phyloP scores from a whole-genome alignment of 2,113 vertebrate species.

The Galbula dea region DNA sequence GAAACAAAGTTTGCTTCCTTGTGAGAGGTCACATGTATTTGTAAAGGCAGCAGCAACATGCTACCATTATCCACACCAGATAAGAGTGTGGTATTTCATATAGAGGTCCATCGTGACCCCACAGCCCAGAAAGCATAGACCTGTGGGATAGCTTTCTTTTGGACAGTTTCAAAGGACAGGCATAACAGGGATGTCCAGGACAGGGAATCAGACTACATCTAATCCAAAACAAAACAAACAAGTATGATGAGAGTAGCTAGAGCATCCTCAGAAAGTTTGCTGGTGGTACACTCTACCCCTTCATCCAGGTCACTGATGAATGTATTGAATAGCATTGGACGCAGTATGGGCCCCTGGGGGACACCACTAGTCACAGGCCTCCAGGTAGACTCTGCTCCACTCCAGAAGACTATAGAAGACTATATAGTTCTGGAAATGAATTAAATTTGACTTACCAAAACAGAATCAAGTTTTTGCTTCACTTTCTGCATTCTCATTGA shows the following conservation, averaged over 20 bases:
- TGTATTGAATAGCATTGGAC: too few species aligned
- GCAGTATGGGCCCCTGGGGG: too few species aligned
- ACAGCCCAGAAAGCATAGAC: neutral
- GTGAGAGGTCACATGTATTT: neutral
- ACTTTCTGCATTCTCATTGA: constrained; percentile 87
- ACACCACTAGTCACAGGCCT: too few species aligned
- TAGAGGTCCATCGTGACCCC: neutral
- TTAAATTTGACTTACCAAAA: constrained; percentile 76
- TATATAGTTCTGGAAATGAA: neutral
- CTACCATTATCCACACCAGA: neutral
- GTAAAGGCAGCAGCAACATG: neutral
- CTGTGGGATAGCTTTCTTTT: neutral
- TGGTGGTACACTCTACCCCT: too few species aligned
- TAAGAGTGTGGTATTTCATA: neutral
- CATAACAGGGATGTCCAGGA: neutral
- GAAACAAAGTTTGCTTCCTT: neutral
- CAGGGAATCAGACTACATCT: neutral
- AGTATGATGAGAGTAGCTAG: neutral
- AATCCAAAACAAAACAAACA: neutral
- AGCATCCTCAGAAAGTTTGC: neutral
- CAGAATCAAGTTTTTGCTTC: constrained; percentile 89
- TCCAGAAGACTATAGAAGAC: too few species aligned
- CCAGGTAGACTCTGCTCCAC: too few species aligned
- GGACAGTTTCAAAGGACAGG: neutral
- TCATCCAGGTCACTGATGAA: too few species aligned